Evolutionary conservation across 2,888 invertebrate genomes (phyloP), one percentile per base, ranked within the genome.

Genomic region (Acrobasis repandana): DNA sequence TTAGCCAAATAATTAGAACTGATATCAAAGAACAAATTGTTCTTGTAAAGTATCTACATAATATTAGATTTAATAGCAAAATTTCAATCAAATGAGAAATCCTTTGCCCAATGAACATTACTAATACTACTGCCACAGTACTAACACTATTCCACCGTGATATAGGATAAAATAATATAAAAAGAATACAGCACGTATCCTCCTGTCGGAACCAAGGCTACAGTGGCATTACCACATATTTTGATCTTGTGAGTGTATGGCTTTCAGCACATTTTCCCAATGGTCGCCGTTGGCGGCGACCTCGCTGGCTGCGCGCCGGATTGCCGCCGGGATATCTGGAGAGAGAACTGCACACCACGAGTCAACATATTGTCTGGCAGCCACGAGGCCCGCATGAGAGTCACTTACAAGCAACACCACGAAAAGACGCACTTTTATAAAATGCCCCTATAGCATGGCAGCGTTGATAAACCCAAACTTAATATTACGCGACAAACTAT

Each of bases 221-320:
- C 77, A 84, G 90, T 88, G 88, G 88, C 84, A 90, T 93, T 93
- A 93, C 93, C 93, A 93, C 92, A 92, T 82, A 83, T 85, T 88
- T 85, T 87, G 88, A 74, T 92, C 91, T 89, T 91, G 92, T 85
- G 90, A 83, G 83, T 89, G 88, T 74, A 91, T 89, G 70, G 91
- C 85, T 89, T 92, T 92, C 93, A 94, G 93, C 86, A 93, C 93
- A 89, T 93, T 93, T 93, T 94, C 94, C 93, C 93, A 94, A 84
- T 93, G 93, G 92, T 94, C 94, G 79, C 94, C 94, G 88, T 93
- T 93, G 88, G 90, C 85, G 82, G 94, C 94, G 79, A 94, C 94
- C 82, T 94, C 93, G 83, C 86, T 87, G 80, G 94, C 93, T 76
- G 93, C 93, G 72, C 90, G 93, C 66, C 76, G 92, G 68, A 86